Base-by-base conservation (phyloP, 1,140 invertebrate species). In the Drosophila rhopaloa region DNA sequence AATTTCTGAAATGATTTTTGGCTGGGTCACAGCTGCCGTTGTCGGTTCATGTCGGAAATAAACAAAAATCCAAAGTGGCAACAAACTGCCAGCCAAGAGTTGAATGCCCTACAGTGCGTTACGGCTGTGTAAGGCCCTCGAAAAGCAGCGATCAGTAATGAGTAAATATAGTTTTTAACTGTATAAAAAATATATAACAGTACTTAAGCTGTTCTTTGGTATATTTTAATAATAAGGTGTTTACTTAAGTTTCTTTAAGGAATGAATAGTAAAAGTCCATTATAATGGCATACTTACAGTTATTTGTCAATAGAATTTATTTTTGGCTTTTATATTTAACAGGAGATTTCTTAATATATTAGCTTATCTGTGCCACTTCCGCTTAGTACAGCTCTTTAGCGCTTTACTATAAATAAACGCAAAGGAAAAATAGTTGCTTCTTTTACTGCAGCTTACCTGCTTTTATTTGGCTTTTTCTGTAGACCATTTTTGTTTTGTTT, bases 1-100 rank as follows among this genome's bases (percentile, higher is more conserved):
- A 41, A 72, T 58, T 72, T 72, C 2, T 14, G 19, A 41, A 72
- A 71, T 72, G 44, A 72, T 72, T 72, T 71, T 71, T 37, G 43
- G 50, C 35, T 35, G 27, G 43, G 63, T 41, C 41, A 13, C 50
- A 68, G 61, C 61, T 56, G 67, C 50, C 51, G 51, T 35, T 71
- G 63, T 68, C 67, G 63, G 48, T 71, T 71, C 67, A 65, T 71
- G 65, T 71, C 14, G 67, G 65, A 71, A 71, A 71, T 58, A 71
- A 71, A 71, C 43, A 71, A 71, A 72, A 72, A 27, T 43, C 54
- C 37, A 43, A 32, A 46, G 27, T 44, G 29, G 16, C 37, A 59
- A 58, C 11, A 9, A 38, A 10, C 13, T 29, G 19, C 10, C 59
- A 48, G 48, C 2, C 0, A 11, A 38, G 40, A 37, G 65, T 51